Conservation (phyloP, 2,888 invertebrate species). For the Pachydiplax longipennis region DNA sequence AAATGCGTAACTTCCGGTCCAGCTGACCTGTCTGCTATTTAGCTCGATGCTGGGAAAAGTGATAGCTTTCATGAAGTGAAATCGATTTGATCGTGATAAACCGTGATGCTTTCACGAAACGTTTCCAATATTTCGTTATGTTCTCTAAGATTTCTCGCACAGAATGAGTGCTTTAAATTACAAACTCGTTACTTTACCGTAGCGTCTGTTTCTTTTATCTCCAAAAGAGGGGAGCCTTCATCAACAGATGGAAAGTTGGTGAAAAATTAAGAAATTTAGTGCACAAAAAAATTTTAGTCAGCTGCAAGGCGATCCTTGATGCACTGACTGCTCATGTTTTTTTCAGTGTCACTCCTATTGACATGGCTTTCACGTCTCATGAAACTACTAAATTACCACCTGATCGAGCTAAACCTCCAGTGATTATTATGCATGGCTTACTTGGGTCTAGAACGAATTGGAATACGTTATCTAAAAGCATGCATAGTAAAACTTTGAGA, state of each 20-base stretch:
- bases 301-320: neutral
- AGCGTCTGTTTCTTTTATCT: neutral
- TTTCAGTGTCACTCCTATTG: slow-evolving; percentile 61
- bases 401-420: slow-evolving; percentile 63
- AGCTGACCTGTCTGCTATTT: slow-evolving; percentile 17
- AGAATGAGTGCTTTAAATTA: neutral
- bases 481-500: slow-evolving; percentile 70
- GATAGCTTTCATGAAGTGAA: neutral
- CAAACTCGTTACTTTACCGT: neutral
- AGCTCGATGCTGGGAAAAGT: neutral
- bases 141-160: neutral
- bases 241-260: neutral
- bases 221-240: neutral
- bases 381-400: slow-evolving; percentile 62
- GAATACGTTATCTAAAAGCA: slow-evolving; percentile 78
- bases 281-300: too few relatives aligned
- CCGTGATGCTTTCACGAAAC: neutral
- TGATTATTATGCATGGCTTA: slow-evolving; percentile 86
- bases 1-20: slow-evolving; percentile 43
- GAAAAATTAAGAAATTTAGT: neutral
- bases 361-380: slow-evolving; percentile 73
- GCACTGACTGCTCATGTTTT: neutral
- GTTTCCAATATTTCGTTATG: neutral
- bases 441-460: slow-evolving; percentile 89
- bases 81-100: neutral